A percentile compares a stretch with the other conserved stretches of the same genome.
Conservation (phyloP, 2,113 vertebrate species). For the Gymnocephalus cernua region DNA sequence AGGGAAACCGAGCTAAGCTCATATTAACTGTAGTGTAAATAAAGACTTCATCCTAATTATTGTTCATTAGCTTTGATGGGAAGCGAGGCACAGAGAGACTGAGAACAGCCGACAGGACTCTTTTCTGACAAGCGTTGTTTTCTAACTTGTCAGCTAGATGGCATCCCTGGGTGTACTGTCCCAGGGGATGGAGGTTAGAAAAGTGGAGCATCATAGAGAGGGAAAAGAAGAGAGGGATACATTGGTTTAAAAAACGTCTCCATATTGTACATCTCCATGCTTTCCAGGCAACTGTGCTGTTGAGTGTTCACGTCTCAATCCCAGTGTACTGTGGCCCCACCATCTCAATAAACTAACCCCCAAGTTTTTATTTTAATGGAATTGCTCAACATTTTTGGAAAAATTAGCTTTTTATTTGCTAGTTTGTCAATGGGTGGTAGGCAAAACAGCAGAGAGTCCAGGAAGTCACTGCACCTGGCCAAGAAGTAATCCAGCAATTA, state of each 20-base stretch:
- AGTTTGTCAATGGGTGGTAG: background rate
- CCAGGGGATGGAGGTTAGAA: slow-evolving; percentile 6
- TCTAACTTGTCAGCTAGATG: slow-evolving; percentile 31
- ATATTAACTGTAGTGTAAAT: slow-evolving; percentile 35
- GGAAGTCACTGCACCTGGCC: background rate
- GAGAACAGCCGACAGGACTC: slow-evolving; percentile 7
- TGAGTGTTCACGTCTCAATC: background rate
- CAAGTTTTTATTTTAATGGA: background rate
- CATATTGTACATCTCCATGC: background rate
- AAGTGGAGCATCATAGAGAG: background rate
- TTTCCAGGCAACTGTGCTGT: slow-evolving; percentile 16
- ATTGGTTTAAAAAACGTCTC: background rate
- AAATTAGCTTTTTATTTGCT: background rate
- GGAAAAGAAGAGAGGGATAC: background rate
- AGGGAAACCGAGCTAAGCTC: slow-evolving; percentile 25
- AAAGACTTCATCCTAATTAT: slow-evolving; percentile 57
- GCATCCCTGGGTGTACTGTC: background rate
- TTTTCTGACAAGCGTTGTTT: slow-evolving; percentile 45
- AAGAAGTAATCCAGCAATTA: background rate
- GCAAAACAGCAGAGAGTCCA: background rate
- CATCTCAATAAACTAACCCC: background rate
- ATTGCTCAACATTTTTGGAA: background rate
- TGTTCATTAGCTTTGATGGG: slow-evolving; percentile 64
- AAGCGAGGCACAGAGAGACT: slow-evolving; percentile 36
- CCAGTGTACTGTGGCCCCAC: background rate